Base-by-base conservation (phyloP, 2,888 invertebrate species). In the Oasisia sp. region DNA sequence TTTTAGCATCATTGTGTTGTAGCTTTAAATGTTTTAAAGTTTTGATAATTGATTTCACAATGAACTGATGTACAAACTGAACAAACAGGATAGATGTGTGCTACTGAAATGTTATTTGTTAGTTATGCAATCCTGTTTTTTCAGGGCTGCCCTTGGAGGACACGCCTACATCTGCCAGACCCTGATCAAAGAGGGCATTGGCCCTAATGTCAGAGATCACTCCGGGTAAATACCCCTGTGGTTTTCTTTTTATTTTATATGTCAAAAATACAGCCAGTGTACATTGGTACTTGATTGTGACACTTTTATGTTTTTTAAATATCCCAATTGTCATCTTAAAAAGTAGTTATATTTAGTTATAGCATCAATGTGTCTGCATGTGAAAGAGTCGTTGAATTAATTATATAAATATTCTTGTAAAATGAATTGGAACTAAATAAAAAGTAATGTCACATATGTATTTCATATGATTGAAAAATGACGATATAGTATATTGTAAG, bases 131-230 rank as follows among this genome's bases (percentile, higher is more conserved):
- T n/a, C 7, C 27, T 7, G 19, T 74, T 74, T n/a, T n/a, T 74
- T 5, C 94, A 96, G 96, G 96, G 96, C 96, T 92, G 96, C 96
- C 11, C 94, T 96, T 27, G 96, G 96, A 91, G 96, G 96, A 38
- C 96, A 96, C 93, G 96, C 96, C n/a, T 96, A 96, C 93, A 95
- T 96, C 92, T 96, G 96, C 93, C 96, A 96, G 92, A 95, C 95
- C 89, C 94, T 96, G 45, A 95, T 96, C 92, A 95, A 95, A 91
- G 95, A 95, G 94, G 96, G 96, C 14, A 95, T 96, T 19, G 95
- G 96, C 92, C 95, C 95, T 14, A 95, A 96, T 93, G 94, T 95
- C 50, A 94, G 95, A 92, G 96, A 96, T 93, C 94, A 94, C 91
- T 95, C 95, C 92, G 96, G 96, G 96, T 96, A 93, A 93, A 95